phyloP scores from a whole-genome alignment of 2,888 invertebrate species.

The Plebejus melissa region DNA sequence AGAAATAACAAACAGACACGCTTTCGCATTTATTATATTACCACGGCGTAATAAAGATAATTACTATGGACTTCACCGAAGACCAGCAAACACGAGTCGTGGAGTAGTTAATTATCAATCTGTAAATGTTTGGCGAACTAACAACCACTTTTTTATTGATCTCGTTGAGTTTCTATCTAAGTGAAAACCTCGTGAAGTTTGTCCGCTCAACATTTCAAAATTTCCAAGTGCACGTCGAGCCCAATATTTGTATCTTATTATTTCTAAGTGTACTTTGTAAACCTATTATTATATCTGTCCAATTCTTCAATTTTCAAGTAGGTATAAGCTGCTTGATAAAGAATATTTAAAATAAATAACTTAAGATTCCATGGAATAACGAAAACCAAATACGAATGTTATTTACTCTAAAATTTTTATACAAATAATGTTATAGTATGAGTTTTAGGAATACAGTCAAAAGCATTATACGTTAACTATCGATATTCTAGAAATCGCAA shows the following conservation, averaged over 20 bases:
- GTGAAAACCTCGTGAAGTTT: background rate
- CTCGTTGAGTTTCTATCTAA: background rate
- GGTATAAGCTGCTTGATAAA: background rate
- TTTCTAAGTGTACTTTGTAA: background rate
- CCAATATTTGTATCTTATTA: background rate
- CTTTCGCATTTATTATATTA: no score
- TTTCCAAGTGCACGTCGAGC: background rate
- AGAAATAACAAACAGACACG: no score
- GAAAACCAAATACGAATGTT: background rate
- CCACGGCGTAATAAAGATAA: no score
- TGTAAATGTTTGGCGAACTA: constrained; percentile 10
- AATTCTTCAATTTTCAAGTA: background rate
- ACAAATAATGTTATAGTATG: no score
- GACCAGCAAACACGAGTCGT: background rate
- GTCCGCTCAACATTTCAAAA: background rate
- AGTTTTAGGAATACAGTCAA: no score
- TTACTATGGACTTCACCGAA: background rate
- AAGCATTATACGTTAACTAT: background rate
- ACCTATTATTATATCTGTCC: background rate
- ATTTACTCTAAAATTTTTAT: no score
- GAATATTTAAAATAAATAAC: background rate
- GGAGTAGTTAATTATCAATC: background rate
- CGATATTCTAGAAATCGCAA: background rate
- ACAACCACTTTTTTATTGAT: background rate
- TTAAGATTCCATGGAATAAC: background rate